Conservation (phyloP, 2,113 vertebrate genomes). For the Phaethornis superciliosus region DNA sequence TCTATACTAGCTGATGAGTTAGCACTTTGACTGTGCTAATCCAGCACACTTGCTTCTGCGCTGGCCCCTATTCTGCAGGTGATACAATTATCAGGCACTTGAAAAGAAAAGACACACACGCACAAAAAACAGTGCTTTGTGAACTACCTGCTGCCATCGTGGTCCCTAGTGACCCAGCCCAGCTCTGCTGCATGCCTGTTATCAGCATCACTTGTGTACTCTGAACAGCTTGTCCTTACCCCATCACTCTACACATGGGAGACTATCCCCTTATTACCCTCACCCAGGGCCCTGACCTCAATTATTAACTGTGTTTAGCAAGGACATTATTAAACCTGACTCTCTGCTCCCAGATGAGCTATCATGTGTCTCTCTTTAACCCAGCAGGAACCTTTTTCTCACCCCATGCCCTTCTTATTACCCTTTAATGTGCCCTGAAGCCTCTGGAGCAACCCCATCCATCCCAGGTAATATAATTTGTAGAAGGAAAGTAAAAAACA, state of each 20-base stretch:
- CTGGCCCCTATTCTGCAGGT: not conserved
- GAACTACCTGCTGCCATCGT: not conserved
- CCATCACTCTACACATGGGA: conserved; percentile 66
- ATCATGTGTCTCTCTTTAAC: conserved; percentile 79
- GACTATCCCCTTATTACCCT: conserved; percentile 72
- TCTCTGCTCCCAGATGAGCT: conserved; percentile 78
- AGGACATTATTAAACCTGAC: conserved; percentile 83
- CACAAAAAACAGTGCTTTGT: not conserved
- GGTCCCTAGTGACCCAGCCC: not conserved
- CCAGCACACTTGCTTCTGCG: not conserved
- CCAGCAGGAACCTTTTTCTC: conserved; percentile 79
- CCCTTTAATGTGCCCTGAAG: conserved; percentile 67
- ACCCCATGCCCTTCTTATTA: conserved; percentile 83
- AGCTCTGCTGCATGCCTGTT: not conserved
- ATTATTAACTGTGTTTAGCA: conserved; percentile 78
- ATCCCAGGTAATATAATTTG: not conserved
- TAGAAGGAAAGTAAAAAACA: not conserved
- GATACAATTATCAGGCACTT: not conserved
- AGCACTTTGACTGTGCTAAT: not conserved
- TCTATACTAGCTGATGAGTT: not conserved
- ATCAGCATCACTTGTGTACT: not conserved
- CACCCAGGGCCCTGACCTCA: conserved; percentile 77
- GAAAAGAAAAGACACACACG: not conserved
- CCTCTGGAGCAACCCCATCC: conserved; percentile 53
- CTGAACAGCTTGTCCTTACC: conserved; percentile 28